Evolutionary conservation across 2,797 vertebrate species (phyloP).

Genomic region (Aldrovandia affinis): DNA sequence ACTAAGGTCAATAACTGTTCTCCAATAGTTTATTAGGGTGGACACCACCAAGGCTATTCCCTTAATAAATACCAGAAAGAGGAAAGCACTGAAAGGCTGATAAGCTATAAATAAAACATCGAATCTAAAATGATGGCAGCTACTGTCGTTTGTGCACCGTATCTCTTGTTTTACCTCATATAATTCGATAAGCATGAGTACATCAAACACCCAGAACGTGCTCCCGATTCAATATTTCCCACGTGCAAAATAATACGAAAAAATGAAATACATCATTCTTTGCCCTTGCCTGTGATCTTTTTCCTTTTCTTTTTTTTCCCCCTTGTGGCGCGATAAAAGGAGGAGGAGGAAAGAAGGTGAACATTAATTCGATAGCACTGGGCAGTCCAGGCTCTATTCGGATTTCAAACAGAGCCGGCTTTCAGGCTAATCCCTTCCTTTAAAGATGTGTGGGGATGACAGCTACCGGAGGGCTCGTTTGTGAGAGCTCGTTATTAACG

Average conservation of each 20-base stretch:
- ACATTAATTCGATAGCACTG: slow-evolving; percentile 49
- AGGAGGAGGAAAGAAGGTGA: slow-evolving; percentile 34
- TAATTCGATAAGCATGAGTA: slow-evolving; percentile 22
- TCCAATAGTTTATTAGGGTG: neutral
- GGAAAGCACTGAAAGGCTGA: neutral
- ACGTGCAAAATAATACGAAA: neutral
- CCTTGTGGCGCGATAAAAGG: neutral
- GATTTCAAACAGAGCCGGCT: slow-evolving; percentile 52
- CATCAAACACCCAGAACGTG: slow-evolving; percentile 30
- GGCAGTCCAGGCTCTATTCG: slow-evolving; percentile 51
- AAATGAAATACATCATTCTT: slow-evolving; percentile 7
- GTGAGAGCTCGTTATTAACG: slow-evolving; percentile 41
- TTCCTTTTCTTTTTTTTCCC: too few relatives aligned
- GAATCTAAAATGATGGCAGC: neutral
- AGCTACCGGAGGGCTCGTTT: slow-evolving; percentile 53
- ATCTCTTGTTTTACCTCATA: slow-evolving; percentile 28
- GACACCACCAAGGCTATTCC: neutral
- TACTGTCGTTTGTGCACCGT: neutral
- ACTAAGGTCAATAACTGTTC: too few relatives aligned
- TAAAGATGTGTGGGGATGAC: slow-evolving; percentile 40
- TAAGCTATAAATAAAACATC: slow-evolving; percentile 10
- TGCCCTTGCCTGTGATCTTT: slow-evolving; percentile 22
- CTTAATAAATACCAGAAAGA: neutral
- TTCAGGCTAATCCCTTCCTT: slow-evolving; percentile 42
- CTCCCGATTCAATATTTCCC: neutral